Conservation (phyloP, 2,797 vertebrate species). For the Mormyrus hasselquistii region DNA sequence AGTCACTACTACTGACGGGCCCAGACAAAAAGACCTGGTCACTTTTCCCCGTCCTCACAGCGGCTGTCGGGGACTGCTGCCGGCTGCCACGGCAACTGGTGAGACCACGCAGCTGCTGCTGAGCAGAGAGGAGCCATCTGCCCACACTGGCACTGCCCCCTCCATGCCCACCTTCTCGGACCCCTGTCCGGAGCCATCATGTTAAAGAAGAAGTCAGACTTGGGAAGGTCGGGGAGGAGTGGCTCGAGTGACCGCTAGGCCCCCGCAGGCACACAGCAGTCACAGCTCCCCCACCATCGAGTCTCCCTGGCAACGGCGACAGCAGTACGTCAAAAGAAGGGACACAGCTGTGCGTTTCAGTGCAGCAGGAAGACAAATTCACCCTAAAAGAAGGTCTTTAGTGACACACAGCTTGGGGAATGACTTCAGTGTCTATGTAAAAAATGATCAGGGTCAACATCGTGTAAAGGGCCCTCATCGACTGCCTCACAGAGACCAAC, state of each 20-base stretch:
- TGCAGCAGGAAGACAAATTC: neutral
- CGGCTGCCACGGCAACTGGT: constrained; percentile 40
- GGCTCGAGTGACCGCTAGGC: neutral
- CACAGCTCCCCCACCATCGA: neutral
- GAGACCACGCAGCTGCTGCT: constrained; percentile 43
- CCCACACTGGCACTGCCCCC: constrained; percentile 27
- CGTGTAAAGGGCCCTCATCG: neutral
- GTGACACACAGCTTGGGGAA: neutral
- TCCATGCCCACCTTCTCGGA: constrained; percentile 28
- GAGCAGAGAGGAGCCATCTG: constrained; percentile 52
- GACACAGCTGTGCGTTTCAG: neutral
- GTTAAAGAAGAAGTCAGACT: constrained; percentile 26
- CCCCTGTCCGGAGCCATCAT: constrained; percentile 19
- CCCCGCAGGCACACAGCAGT: neutral
- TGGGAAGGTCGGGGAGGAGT: constrained; percentile 47
- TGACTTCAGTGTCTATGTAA: neutral
- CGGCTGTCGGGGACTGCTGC: neutral
- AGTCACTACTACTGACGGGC: constrained; percentile 3
- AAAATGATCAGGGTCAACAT: neutral
- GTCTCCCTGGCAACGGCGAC: neutral
- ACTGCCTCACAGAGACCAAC: neutral
- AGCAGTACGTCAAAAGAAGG: no score
- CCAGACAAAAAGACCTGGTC: neutral
- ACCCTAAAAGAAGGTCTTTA: neutral
- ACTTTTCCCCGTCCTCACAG: neutral